Base-by-base conservation (phyloP, 2,113 vertebrate genomes). In the Chitala chitala region DNA sequence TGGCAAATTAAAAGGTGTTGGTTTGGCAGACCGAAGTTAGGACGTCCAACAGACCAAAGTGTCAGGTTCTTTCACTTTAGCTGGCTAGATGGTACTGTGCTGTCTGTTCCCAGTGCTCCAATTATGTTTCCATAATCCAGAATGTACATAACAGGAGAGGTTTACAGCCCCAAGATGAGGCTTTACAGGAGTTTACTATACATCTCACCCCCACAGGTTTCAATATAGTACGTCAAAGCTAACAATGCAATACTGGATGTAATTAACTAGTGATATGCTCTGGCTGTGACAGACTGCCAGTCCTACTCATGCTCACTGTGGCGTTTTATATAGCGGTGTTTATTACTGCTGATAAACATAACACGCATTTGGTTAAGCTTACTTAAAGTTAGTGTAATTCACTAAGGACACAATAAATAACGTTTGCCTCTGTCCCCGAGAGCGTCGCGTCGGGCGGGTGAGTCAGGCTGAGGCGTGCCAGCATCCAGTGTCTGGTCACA, bases 71-170 rank as follows among this genome's bases (percentile, higher is more conserved):
- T n/a, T n/a, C n/a, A n/a, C n/a, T n/a, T n/a, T n/a, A n/a, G n/a
- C n/a, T n/a, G n/a, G n/a, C n/a, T n/a, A n/a, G n/a, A n/a, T n/a
- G n/a, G n/a, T n/a, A n/a, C n/a, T n/a, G n/a, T n/a, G n/a, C n/a
- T n/a, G n/a, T n/a, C n/a, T n/a, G n/a, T n/a, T n/a, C n/a, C n/a
- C n/a, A n/a, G n/a, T n/a, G n/a, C n/a, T n/a, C n/a, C 86, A 86
- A 87, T 89, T 86, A 88, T 82, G 80, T 87, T 82, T 83, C 78
- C 83, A 87, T 86, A 84, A 83, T 79, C 81, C 87, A 84, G 33
- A 86, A 87, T 85, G 84, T 86, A 82, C 84, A 87, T 84, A 82
- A 86, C 85, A 86, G 85, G 84, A 83, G 86, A 76, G 81, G 85
- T 87, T 86, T 87, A 89, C 85, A 79, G 84, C 53, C 77, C 75